Evolutionary conservation across 2,113 vertebrate genomes (phyloP).

Genomic region (Otocyon megalotis): DNA sequence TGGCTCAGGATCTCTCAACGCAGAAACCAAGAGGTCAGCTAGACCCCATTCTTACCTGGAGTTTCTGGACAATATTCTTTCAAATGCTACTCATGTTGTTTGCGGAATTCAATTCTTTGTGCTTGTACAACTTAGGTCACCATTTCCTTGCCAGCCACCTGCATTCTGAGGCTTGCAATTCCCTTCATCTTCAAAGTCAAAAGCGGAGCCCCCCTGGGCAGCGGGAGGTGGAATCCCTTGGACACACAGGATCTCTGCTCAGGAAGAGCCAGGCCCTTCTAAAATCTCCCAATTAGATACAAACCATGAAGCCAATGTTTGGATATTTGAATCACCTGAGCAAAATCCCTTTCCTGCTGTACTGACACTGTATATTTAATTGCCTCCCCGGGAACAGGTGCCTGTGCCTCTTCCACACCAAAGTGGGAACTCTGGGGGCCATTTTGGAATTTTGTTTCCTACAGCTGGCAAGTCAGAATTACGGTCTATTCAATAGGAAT

Average conservation of each 20-base stretch:
- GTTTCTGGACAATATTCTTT: neutral
- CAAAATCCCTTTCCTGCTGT: neutral
- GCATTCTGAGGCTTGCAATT: neutral
- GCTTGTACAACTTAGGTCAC: neutral
- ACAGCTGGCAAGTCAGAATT: neutral
- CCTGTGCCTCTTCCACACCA: neutral
- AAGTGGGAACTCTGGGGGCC: neutral
- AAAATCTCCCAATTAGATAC: neutral
- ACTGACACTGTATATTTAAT: neutral
- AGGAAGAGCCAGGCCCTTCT: neutral
- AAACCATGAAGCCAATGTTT: neutral
- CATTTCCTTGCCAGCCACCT: neutral
- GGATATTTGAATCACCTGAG: neutral
- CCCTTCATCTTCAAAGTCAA: neutral
- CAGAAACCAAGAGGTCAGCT: neutral
- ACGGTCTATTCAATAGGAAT: neutral
- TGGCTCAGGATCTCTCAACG: neutral
- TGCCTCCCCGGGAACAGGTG: neutral
- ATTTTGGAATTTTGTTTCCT: neutral
- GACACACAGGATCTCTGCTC: neutral
- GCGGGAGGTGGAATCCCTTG: accelerated
- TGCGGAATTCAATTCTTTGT: neutral
- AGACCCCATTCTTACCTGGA: neutral
- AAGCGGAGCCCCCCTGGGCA: neutral
- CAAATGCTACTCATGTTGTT: neutral